These are phyloP conservation scores for Odobenus rosmarus DNA, from an alignment of 2,113 vertebrate species.

Conservation along the genomic window DNA sequence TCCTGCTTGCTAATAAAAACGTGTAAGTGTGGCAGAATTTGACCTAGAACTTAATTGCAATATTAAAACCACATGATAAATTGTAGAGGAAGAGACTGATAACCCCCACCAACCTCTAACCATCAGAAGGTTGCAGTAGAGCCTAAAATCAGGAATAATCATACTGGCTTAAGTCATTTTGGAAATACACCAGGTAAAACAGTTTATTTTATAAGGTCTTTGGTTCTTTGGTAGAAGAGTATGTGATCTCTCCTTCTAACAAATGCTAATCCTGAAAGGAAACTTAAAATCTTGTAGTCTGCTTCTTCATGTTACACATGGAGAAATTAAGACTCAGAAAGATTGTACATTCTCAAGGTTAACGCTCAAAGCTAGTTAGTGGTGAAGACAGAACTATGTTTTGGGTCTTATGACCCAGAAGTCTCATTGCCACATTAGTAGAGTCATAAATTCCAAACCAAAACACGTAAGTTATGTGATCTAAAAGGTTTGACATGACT, in stretches of 20 bases:
- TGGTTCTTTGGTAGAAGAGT: neutral
- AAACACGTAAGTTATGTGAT: neutral
- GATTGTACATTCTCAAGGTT: neutral
- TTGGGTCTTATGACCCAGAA: neutral
- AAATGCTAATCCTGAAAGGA: neutral
- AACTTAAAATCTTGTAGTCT: neutral
- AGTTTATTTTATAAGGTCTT: neutral
- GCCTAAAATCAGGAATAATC: neutral
- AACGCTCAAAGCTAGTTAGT: neutral
- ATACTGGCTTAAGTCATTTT: neutral
- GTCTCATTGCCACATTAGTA: neutral
- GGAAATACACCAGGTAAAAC: neutral
- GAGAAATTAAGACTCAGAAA: neutral
- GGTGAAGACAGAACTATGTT: neutral
- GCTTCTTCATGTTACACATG: neutral
- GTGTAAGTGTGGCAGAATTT: neutral
- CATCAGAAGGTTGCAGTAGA: neutral
- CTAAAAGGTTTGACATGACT: neutral
- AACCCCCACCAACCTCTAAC: neutral
- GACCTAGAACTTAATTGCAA: neutral
- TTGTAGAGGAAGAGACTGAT: neutral
- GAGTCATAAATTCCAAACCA: slow-evolving; percentile 13
- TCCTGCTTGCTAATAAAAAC: neutral
- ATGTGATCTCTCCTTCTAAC: neutral
- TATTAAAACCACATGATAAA: neutral